Conservation (phyloP, 2,888 invertebrate species). For the Drosophila anceps region DNA sequence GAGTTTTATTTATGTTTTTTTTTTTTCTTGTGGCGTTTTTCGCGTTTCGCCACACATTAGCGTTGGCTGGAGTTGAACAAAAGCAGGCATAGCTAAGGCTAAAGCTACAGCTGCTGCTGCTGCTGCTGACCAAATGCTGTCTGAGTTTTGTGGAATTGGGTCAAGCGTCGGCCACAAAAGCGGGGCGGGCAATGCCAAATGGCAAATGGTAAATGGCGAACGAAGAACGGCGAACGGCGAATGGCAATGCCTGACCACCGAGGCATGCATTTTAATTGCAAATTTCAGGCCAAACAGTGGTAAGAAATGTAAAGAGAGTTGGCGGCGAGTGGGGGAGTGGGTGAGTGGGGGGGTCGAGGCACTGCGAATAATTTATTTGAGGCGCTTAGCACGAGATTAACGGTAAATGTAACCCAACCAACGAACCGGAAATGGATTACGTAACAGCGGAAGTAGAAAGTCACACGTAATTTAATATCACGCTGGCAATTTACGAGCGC, state of each 20-base stretch:
- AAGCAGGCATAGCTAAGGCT: slow-evolving; percentile 15
- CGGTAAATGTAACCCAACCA: slow-evolving; percentile 77
- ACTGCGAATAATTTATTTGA: slow-evolving; percentile 79
- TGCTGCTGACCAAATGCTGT: slow-evolving; percentile 57
- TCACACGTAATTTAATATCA: slow-evolving; percentile 82
- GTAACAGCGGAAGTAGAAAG: slow-evolving; percentile 75
- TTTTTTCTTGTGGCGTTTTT: slow-evolving; percentile 5
- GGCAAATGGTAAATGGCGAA: slow-evolving; percentile 30
- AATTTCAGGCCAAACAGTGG: slow-evolving; percentile 55
- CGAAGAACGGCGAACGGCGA: slow-evolving; percentile 16
- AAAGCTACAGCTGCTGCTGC: slow-evolving; percentile 20
- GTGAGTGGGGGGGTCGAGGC: not conserved
- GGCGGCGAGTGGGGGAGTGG: not conserved
- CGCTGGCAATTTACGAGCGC: slow-evolving; percentile 77
- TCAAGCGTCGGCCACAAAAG: slow-evolving; percentile 66
- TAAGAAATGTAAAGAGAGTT: not conserved
- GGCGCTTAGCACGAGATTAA: slow-evolving; percentile 80
- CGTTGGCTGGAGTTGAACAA: slow-evolving; percentile 45
- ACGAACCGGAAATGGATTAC: slow-evolving; percentile 83
- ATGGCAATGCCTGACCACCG: slow-evolving; percentile 47
- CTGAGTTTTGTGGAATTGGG: slow-evolving; percentile 68
- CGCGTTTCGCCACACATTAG: slow-evolving; percentile 61
- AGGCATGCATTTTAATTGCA: slow-evolving; percentile 80
- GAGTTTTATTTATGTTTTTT: not conserved
- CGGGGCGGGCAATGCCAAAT: slow-evolving; percentile 39